Evolutionary conservation across 2,888 invertebrate genomes (phyloP).

Genomic region (Lasioglossum oenotherae): DNA sequence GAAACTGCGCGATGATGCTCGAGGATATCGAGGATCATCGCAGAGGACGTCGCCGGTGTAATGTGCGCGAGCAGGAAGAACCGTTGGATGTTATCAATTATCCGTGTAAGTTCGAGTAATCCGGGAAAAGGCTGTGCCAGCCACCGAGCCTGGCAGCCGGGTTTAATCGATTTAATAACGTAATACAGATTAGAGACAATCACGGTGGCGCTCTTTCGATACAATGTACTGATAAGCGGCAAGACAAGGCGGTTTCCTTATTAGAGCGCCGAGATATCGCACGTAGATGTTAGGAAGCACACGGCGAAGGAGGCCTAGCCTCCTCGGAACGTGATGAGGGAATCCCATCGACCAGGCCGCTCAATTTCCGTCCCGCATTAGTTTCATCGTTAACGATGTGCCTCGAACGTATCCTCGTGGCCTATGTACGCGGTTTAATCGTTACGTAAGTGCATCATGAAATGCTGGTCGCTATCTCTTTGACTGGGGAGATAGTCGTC

Average conservation of each 20-base stretch:
- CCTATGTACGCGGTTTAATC: conserved; percentile 63
- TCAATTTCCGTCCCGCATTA: conserved; percentile 72
- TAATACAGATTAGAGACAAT: conserved; percentile 36
- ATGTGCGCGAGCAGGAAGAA: not conserved
- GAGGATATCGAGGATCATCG: conserved; percentile 2
- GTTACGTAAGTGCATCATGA: conserved; percentile 71
- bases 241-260: conserved; percentile 28
- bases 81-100: conserved; percentile 25
- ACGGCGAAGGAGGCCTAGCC: not conserved
- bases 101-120: not conserved
- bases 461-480: conserved; percentile 73
- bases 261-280: conserved; percentile 43
- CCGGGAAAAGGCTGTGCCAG: not conserved
- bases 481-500: conserved; percentile 68
- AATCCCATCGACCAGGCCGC: conserved; percentile 50
- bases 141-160: not conserved
- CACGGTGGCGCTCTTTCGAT: conserved; percentile 26
- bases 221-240: conserved; percentile 40
- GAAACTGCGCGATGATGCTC: not conserved
- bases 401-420: conserved; percentile 53
- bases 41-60: not conserved
- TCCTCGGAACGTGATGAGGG: conserved; percentile 44
- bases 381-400: conserved; percentile 68
- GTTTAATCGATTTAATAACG: conserved; percentile 50
- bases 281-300: conserved; percentile 29